Percentiles rank a stretch among this genome's conserved stretches.
These are phyloP conservation scores for Panulirus ornatus DNA, from an alignment of 1,140 invertebrate species.

Conservation along the genomic window DNA sequence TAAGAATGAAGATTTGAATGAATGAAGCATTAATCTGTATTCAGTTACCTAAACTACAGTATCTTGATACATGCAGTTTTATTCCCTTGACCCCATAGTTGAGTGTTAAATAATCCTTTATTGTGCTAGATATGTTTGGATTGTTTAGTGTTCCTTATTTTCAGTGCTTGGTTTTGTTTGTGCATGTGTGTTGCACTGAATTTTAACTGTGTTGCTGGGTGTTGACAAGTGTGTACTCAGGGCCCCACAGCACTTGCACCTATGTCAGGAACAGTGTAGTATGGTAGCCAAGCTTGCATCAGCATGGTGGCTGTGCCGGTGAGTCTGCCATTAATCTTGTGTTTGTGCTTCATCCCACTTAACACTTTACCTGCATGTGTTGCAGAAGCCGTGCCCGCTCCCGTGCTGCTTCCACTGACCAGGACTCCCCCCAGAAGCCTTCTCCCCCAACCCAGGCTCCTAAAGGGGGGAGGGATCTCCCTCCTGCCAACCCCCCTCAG, in stretches of 20 bases:
- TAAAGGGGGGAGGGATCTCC: conserved; percentile 62
- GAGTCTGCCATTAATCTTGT: conserved; percentile 45
- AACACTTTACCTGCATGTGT: conserved; percentile 62
- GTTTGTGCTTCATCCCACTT: conserved; percentile 54
- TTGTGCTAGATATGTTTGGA: not conserved
- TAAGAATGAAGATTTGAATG: too few relatives aligned
- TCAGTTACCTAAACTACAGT: too few relatives aligned
- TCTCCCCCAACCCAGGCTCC: conserved; percentile 60
- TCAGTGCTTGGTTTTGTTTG: conserved; percentile 34
- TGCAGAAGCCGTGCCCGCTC: conserved; percentile 73
- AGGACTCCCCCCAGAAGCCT: conserved; percentile 72
- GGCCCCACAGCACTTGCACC: conserved; percentile 1
- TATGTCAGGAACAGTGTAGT: conserved; percentile 5
- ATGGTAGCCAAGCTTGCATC: conserved; percentile 37
- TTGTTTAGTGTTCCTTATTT: not conserved
- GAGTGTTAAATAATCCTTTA: too few relatives aligned
- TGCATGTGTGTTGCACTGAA: conserved; percentile 36
- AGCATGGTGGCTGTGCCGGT: conserved; percentile 38
- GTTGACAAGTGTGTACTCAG: conserved; percentile 39
- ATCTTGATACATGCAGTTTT: too few relatives aligned
- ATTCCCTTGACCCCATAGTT: too few relatives aligned
- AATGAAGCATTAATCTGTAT: too few relatives aligned
- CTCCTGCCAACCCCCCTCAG: conserved; percentile 70
- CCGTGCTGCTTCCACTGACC: conserved; percentile 73
- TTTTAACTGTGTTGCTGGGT: conserved; percentile 39